Base-by-base conservation (phyloP, 2,797 vertebrate species). In the Cyprinella venusta region DNA sequence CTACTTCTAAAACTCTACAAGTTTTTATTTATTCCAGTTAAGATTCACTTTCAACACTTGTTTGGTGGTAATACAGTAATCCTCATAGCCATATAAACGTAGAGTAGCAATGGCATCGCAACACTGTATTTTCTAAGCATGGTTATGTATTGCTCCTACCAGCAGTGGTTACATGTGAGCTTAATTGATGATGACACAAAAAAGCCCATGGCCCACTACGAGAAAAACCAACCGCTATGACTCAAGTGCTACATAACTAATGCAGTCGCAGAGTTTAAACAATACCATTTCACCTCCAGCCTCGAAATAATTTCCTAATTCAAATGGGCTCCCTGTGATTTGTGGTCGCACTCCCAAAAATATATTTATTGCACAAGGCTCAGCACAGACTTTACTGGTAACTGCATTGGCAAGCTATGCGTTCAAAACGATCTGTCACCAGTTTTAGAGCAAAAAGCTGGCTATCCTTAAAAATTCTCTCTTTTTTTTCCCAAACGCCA, bases 191-290 rank as follows among this genome's bases (percentile, higher is more conserved):
- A 4, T 88, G 81, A 80, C 89, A 79, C 77, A 88, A 88, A 85
- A 81, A 88, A 72, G 50, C 86, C 85, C 83, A 77, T 68, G 83
- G 89, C 86, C 88, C 79, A 82, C 81, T 83, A 86, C 67, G n/a
- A 78, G 75, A 84, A 83, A 45, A 83, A 45, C 76, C 84, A 80
- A 86, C 85, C 87, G 63, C 85, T 61, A 40, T 87, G 90, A 87
- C 90, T 90, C 80, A 61, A 79, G 88, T 63, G 36, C 82, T 90
- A 89, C 90, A 88, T 88, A 89, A 86, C 90, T 90, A 91, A 92
- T 90, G 77, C 76, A 75, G 72, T 72, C 52, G 2, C 68, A 71
- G 72, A 69, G 71, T 89, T 92, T 89, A 88, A 88, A 86, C 88
- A 86, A 80, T 87, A 82, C 82, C 84, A 61, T 88, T 90, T 89